A percentile compares a stretch with the other conserved stretches of the same genome.
phyloP scores from a whole-genome alignment of 2,113 vertebrate species.

The Capreolus pygargus region DNA sequence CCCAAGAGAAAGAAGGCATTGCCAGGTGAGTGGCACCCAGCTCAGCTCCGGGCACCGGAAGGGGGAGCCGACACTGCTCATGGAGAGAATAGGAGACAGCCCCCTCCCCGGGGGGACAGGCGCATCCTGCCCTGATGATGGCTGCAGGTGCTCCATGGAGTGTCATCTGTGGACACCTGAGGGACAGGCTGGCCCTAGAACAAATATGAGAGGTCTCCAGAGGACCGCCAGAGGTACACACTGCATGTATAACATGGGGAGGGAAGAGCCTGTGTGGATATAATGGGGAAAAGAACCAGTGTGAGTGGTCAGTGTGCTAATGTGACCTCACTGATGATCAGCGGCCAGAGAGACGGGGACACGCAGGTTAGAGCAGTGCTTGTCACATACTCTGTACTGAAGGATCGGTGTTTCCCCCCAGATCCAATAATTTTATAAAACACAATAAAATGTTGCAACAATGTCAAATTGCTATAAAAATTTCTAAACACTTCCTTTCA shows the following conservation, averaged over 20 bases:
- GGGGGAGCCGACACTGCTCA: rapidly evolving
- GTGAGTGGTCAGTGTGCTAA: not conserved
- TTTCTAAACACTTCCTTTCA: not conserved
- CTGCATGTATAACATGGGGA: not conserved
- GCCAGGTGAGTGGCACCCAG: not conserved
- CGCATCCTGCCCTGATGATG: rapidly evolving
- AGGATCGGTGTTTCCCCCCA: not conserved
- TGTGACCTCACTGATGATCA: not conserved
- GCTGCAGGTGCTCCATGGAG: not conserved
- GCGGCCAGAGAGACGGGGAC: not conserved
- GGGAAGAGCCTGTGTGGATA: not conserved
- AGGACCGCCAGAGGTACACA: not conserved
- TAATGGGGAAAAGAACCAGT: not conserved
- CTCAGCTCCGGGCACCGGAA: not conserved
- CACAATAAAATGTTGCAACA: not conserved
- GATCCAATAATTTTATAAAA: not conserved
- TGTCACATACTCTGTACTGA: not conserved
- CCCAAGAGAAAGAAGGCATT: not conserved
- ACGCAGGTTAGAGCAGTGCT: not conserved
- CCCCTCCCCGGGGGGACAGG: not conserved
- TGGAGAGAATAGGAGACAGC: not conserved
- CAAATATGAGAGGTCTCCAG: not conserved
- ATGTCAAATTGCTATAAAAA: not conserved
- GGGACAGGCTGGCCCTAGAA: not conserved
- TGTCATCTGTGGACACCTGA: not conserved